Conservation (phyloP, 2,888 invertebrate species). For the Hartigia nigra region DNA sequence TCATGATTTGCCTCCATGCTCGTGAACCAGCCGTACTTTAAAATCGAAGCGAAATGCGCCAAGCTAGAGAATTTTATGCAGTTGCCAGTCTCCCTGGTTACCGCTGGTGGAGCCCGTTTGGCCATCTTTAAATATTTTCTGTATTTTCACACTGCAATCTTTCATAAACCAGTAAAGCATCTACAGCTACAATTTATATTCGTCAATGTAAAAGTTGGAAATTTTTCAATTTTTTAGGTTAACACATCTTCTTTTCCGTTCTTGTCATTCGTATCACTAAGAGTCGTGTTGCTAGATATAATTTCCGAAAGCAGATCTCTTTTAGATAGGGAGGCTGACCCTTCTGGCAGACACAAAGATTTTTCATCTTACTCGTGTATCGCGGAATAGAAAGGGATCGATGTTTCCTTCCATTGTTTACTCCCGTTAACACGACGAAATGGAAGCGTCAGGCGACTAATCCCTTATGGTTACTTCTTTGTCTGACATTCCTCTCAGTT, state of each 20-base stretch:
- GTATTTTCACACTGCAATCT: neutral
- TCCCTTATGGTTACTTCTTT: neutral
- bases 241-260: neutral
- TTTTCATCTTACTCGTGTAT: neutral
- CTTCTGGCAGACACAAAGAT: neutral
- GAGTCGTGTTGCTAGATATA: neutral
- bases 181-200: neutral
- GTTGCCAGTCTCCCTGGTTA: neutral
- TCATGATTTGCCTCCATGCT: slow-evolving; percentile 41
- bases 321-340: neutral
- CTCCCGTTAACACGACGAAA: neutral
- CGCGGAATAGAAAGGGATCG: neutral
- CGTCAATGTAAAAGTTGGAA: neutral
- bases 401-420: neutral
- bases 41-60: slow-evolving; percentile 21
- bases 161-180: neutral
- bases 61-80: slow-evolving; percentile 13
- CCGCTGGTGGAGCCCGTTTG: neutral
- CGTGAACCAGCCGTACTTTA: slow-evolving; percentile 16
- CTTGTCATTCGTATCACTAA: neutral
- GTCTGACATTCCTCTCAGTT: neutral
- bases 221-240: neutral
- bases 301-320: neutral
- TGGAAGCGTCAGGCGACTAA: neutral
- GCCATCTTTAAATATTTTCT: neutral